Percentiles rank a stretch among this genome's conserved stretches.
phyloP scores from a whole-genome alignment of 2,113 vertebrate genomes.

The Gambusia holbrooki region DNA sequence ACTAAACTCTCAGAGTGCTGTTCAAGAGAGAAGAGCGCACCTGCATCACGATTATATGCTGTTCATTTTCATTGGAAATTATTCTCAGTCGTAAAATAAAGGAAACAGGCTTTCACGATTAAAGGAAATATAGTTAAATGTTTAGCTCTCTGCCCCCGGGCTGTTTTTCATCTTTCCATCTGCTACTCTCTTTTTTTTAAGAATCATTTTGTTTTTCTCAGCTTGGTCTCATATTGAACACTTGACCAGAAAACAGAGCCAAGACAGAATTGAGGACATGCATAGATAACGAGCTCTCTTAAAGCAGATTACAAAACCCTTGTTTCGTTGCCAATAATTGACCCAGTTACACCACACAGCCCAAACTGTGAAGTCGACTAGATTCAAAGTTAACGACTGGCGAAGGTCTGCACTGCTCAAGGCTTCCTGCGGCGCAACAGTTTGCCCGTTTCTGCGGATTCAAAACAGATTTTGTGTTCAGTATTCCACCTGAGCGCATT shows the following conservation, averaged over 20 bases:
- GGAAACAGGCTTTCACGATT: constrained; percentile 22
- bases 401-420: neutral
- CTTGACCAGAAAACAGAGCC: constrained; percentile 44
- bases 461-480: constrained; percentile 1
- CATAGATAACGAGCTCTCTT: constrained; percentile 57
- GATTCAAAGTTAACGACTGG: constrained; percentile 13
- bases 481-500: neutral
- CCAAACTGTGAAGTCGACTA: constrained; percentile 25
- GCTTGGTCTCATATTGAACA: constrained; percentile 19
- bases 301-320: constrained; percentile 57
- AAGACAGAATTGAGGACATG: constrained; percentile 65
- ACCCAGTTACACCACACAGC: constrained; percentile 51
- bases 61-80: constrained; percentile 6
- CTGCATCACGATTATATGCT: neutral
- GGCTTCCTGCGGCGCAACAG: neutral
- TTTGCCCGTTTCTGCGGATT: constrained; percentile 9
- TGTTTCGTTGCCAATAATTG: constrained; percentile 55
- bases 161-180: constrained; percentile 33
- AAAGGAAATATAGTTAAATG: constrained; percentile 44
- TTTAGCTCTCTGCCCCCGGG: constrained; percentile 23
- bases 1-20: neutral
- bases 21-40: neutral
- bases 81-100: constrained; percentile 32
- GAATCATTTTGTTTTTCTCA: constrained; percentile 2
- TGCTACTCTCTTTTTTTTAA: constrained; percentile 11